These are phyloP conservation scores for Diadegma fenestrale DNA, from an alignment of 2,888 invertebrate genomes.

Conservation along the genomic window DNA sequence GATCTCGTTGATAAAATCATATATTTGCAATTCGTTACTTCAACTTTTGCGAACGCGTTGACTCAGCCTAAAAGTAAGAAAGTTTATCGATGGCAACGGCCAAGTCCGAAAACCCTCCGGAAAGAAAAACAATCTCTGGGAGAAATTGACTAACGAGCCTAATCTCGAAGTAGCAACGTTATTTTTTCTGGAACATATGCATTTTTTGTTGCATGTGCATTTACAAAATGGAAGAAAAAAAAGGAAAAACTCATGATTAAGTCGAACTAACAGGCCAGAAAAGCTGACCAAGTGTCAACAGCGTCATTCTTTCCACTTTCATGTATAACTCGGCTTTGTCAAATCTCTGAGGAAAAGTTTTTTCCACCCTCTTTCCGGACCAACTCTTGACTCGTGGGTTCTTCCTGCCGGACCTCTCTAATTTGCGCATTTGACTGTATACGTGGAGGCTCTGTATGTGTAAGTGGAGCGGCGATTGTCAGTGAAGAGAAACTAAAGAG, in stretches of 20 bases:
- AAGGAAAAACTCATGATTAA: slow-evolving; percentile 24
- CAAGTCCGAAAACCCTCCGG: background rate
- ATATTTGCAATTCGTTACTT: slow-evolving; percentile 40
- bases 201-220: background rate
- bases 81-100: background rate
- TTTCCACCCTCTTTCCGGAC: slow-evolving; percentile 35
- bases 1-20: slow-evolving; percentile 29
- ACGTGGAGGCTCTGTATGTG: slow-evolving; percentile 4
- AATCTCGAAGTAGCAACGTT: background rate
- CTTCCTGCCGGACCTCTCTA: slow-evolving; percentile 29
- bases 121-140: background rate
- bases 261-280: slow-evolving; percentile 24
- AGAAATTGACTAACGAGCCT: background rate
- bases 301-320: slow-evolving; percentile 13
- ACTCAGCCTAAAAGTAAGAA: background rate
- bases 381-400: slow-evolving; percentile 5
- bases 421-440: background rate
- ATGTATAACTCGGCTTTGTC: slow-evolving; percentile 29
- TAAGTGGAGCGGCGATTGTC: background rate
- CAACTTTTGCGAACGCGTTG: slow-evolving; percentile 17
- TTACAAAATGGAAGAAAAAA: background rate
- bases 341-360: slow-evolving; percentile 46
- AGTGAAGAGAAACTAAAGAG: background rate
- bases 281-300: slow-evolving; percentile 22
- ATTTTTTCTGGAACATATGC: background rate